phyloP scores from a whole-genome alignment of 2,113 vertebrate species.

The Heterochromis multidens region DNA sequence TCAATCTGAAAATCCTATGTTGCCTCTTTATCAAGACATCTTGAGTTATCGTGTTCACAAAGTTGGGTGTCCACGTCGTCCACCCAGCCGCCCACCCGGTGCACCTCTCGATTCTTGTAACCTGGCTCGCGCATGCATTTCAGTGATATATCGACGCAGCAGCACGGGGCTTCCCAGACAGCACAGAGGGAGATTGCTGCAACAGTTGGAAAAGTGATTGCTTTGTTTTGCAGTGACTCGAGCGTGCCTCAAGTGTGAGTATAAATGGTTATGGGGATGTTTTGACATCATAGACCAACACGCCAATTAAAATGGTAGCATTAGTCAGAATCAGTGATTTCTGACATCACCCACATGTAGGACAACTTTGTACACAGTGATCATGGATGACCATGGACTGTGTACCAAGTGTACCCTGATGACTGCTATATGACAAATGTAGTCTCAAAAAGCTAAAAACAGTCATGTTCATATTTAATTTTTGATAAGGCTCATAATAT shows the following conservation, averaged over 20 bases:
- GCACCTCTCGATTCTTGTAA: background rate
- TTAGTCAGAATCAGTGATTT: conserved; percentile 7
- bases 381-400: background rate
- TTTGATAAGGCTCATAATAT: background rate
- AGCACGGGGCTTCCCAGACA: background rate
- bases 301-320: background rate
- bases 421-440: no score
- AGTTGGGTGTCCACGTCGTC: no score
- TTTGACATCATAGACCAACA: background rate
- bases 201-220: background rate
- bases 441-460: no score
- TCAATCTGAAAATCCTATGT: no score
- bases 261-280: background rate
- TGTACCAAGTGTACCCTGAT: no score
- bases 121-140: background rate
- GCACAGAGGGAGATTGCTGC: background rate
- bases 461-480: background rate
- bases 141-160: background rate
- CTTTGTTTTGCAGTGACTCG: background rate
- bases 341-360: conserved; percentile 13
- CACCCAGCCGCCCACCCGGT: no score
- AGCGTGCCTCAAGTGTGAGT: background rate
- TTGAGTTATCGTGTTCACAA: no score
- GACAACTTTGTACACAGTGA: conserved; percentile 4
- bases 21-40: no score